Percentiles rank a stretch among this genome's conserved stretches.
phyloP scores from a whole-genome alignment of 2,888 invertebrate genomes.

The Sipha maydis region DNA sequence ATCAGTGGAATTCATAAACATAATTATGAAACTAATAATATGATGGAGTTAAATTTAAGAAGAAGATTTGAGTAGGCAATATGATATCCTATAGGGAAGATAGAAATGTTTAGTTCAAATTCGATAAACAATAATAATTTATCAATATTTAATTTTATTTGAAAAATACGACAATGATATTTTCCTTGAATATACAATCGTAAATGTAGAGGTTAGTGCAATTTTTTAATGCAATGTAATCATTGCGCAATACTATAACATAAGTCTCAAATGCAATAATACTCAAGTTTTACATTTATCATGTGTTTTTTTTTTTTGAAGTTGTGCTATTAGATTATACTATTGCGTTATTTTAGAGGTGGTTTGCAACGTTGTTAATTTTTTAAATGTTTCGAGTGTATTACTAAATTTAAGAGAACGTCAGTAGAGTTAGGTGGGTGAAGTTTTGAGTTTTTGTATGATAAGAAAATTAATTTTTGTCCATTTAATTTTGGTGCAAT shows the following conservation, averaged over 20 bases:
- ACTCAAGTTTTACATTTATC: background rate
- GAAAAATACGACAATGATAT: background rate
- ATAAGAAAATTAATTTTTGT: background rate
- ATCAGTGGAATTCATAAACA: too few relatives aligned
- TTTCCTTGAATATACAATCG: too few relatives aligned
- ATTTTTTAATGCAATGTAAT: background rate
- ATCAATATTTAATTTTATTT: background rate
- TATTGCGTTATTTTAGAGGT: background rate
- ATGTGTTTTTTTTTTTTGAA: background rate
- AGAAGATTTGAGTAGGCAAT: too few relatives aligned
- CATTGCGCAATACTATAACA: background rate
- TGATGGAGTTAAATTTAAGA: too few relatives aligned
- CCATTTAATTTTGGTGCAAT: background rate
- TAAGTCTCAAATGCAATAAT: background rate
- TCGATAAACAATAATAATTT: too few relatives aligned
- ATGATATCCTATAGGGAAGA: too few relatives aligned
- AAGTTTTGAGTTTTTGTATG: background rate
- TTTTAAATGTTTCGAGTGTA: background rate
- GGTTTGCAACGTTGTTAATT: background rate
- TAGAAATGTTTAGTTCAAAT: too few relatives aligned
- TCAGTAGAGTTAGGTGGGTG: background rate
- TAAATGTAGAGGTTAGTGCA: too few relatives aligned
- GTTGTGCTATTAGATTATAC: background rate
- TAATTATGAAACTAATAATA: too few relatives aligned
- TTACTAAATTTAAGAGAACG: background rate